phyloP scores from a whole-genome alignment of 2,113 vertebrate genomes.

The Emydura subglobosa region DNA sequence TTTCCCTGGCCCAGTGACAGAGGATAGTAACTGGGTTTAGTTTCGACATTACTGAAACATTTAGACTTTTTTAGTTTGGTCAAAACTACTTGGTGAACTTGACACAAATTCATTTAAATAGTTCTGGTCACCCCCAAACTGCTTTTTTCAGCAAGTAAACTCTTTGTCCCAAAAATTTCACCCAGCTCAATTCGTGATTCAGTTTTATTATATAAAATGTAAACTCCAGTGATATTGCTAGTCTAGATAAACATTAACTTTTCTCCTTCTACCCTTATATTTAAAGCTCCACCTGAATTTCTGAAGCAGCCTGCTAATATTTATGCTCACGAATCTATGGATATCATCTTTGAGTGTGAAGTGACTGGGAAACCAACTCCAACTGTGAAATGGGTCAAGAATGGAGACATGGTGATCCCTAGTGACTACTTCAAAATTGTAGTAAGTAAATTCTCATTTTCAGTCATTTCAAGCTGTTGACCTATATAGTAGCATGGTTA shows the following conservation, averaged over 20 bases:
- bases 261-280: background rate
- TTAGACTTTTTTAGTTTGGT: background rate
- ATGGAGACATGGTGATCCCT: slow-evolving; percentile 96
- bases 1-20: background rate
- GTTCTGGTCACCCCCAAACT: background rate
- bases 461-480: accelerated
- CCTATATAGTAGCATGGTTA: accelerated
- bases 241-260: background rate
- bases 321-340: slow-evolving; percentile 96
- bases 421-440: slow-evolving; percentile 99
- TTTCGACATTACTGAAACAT: background rate
- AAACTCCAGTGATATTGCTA: background rate
- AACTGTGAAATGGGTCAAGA: slow-evolving; percentile 97
- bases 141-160: background rate
- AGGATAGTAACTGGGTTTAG: background rate
- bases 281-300: slow-evolving; percentile 89
- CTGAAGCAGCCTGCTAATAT: slow-evolving; percentile 87
- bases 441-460: slow-evolving; percentile 76
- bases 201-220: accelerated
- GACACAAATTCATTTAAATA: background rate
- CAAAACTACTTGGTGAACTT: background rate
- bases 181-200: background rate
- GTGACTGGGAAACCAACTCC: slow-evolving; percentile 91
- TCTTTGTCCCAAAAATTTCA: background rate
- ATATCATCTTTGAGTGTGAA: slow-evolving; percentile 95